Percentiles rank a stretch among this genome's conserved stretches.
Conservation (phyloP, 2,888 invertebrate species). For the Alsophila aescularia region DNA sequence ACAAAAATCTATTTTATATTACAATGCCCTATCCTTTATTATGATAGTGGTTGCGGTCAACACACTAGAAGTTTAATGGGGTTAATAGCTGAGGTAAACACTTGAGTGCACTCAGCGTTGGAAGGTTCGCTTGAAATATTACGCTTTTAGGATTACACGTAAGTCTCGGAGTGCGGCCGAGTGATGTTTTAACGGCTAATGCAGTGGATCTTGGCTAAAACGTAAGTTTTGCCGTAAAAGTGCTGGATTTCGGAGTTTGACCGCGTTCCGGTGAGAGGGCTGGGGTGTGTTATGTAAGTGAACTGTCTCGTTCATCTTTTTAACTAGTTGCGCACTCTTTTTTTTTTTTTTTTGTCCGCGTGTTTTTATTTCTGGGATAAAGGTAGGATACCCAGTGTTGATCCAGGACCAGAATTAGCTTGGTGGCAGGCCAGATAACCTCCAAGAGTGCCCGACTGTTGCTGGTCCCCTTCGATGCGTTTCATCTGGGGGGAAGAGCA, state of each 20-base stretch:
- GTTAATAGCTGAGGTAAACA: constrained; percentile 59
- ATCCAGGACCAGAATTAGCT: too few species aligned
- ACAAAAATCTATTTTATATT: background rate
- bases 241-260: constrained; percentile 13
- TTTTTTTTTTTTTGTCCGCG: too few species aligned
- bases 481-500: too few species aligned
- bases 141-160: constrained; percentile 65
- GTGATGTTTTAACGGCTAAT: constrained; percentile 46
- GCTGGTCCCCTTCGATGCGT: too few species aligned
- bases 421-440: too few species aligned
- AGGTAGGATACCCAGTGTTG: too few species aligned
- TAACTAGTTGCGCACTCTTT: too few species aligned
- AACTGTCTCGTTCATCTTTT: too few species aligned
- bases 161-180: constrained; percentile 36
- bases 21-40: constrained; percentile 5
- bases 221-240: constrained; percentile 25
- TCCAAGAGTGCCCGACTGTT: too few species aligned
- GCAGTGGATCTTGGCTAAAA: constrained; percentile 31
- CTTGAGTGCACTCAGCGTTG: constrained; percentile 55
- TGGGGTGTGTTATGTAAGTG: too few species aligned
- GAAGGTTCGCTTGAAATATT: constrained; percentile 59
- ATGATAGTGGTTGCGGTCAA: constrained; percentile 49
- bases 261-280: background rate
- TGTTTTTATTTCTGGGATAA: too few species aligned
- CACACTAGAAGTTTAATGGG: constrained; percentile 54